Conservation (phyloP, 2,113 vertebrate genomes). For the Coreoperca whiteheadi region DNA sequence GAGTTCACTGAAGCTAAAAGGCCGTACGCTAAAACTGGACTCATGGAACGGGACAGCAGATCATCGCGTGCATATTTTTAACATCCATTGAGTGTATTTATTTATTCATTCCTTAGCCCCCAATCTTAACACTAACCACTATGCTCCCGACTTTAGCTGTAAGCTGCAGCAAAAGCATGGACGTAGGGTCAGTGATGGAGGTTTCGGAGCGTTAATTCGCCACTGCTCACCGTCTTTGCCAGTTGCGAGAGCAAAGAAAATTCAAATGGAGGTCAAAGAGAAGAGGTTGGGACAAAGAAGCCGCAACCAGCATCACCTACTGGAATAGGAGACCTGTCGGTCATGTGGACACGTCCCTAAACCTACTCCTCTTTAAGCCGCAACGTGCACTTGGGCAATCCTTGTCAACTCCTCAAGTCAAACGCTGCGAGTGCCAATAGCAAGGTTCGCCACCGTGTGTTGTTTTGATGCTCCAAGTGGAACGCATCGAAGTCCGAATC, state of each 20-base stretch:
- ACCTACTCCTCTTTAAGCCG: neutral
- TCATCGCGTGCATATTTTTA: slow-evolving; percentile 38
- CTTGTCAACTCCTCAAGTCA: slow-evolving; percentile 14
- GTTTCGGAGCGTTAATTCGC: neutral
- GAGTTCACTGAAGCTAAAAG: slow-evolving; percentile 59
- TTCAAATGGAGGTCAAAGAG: slow-evolving; percentile 36
- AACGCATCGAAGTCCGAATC: neutral
- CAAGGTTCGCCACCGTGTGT: neutral
- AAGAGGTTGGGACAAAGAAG: slow-evolving; percentile 4
- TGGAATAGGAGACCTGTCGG: slow-evolving; percentile 26
- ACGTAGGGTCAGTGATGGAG: slow-evolving; percentile 6
- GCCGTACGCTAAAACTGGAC: slow-evolving; percentile 52
- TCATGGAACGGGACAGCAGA: slow-evolving; percentile 34
- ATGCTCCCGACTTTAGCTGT: slow-evolving; percentile 3
- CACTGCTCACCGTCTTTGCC: neutral
- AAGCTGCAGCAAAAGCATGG: neutral
- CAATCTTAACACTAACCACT: slow-evolving; percentile 18
- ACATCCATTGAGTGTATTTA: neutral
- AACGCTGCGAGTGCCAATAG: neutral
- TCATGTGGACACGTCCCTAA: neutral
- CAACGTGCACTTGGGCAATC: slow-evolving; percentile 8
- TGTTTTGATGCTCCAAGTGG: neutral
- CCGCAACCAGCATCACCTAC: slow-evolving; percentile 2
- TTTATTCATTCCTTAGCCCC: slow-evolving; percentile 3
- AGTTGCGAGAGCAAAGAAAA: slow-evolving; percentile 13